A percentile compares a stretch with the other conserved stretches of the same genome.
Evolutionary conservation across 2,113 vertebrate species (phyloP).

Genomic region (Polypterus bichir): DNA sequence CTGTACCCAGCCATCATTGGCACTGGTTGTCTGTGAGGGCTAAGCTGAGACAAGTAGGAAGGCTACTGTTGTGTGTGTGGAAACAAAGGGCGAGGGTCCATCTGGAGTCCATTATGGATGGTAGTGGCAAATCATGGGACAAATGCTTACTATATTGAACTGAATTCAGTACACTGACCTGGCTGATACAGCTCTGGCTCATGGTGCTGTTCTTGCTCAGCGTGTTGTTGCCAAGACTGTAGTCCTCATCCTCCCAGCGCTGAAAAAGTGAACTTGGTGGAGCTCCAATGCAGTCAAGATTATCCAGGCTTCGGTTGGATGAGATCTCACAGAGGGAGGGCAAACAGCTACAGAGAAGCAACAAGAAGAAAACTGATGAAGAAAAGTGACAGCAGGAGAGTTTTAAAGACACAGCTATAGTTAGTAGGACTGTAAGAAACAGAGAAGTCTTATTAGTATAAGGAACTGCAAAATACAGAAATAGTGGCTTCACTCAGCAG

Average conservation of each 20-base stretch:
- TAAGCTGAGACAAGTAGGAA: no score
- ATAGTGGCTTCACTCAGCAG: no score
- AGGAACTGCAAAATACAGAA: no score
- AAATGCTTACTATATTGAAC: neutral
- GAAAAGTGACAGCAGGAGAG: slow-evolving; percentile 3
- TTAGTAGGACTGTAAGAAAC: neutral
- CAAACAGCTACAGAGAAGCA: slow-evolving; percentile 44
- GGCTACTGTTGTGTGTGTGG: no score
- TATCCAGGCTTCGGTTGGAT: slow-evolving; percentile 78
- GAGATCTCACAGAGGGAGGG: slow-evolving; percentile 54
- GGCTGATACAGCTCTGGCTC: slow-evolving; percentile 63
- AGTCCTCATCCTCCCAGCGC: slow-evolving; percentile 90
- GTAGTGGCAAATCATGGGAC: no score
- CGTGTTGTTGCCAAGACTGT: slow-evolving; percentile 77
- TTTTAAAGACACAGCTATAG: neutral
- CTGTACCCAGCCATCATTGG: no score
- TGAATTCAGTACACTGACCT: slow-evolving; percentile 53
- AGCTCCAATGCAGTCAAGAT: slow-evolving; percentile 77
- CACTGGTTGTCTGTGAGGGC: no score
- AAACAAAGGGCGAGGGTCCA: no score
- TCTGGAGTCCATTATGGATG: no score
- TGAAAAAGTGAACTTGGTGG: slow-evolving; percentile 68
- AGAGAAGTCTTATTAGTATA: neutral
- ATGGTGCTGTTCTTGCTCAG: slow-evolving; percentile 49
- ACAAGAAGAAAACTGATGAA: no score